Base-by-base conservation (phyloP, 1,140 invertebrate genomes). In the Polypedilum pembai region DNA sequence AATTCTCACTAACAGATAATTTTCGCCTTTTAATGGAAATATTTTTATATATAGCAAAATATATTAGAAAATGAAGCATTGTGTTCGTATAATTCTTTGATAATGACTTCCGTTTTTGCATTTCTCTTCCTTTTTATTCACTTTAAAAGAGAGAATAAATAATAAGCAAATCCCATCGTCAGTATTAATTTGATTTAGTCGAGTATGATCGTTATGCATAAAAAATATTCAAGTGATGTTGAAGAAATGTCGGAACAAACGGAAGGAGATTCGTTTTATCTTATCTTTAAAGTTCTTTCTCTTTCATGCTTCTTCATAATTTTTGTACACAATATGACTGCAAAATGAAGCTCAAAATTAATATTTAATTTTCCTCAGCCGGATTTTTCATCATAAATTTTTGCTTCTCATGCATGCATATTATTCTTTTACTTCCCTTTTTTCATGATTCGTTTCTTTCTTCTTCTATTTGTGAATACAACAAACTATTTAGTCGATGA, bases 361-460 rank as follows among this genome's bases (percentile, higher is more conserved):
- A 69, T 69, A 69, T 69, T 69, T 69, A 69, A 69, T 69, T 69
- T 69, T 18, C 65, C 65, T 69, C 12, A 56, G 41, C 45, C 45
- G 12, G 45, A 56, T 56, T 56, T n/a, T 56, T 56, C 45, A 56
- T 56, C 45, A 56, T 56, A 56, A 56, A 56, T 56, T 56, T 15
- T 15, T 56, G 12, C 45, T n/a, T 56, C 5, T 56, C 45, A 56
- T 56, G 15, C n/a, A n/a, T 56, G 45, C 12, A 45, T 15, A 45
- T 56, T 10, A 12, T n/a, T 56, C 15, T 45, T 56, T 4, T 56
- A 56, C 45, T 56, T 15, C 45, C 12, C 45, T n/a, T n/a, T 10
- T 45, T 12, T 4, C 45, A 56, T 56, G 45, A 56, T 12, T 56
- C 45, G 15, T 56, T 12, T 45, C 8, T 45, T 45, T 15, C 3